A percentile compares a stretch with the other conserved stretches of the same genome.
phyloP scores from a whole-genome alignment of 2,888 invertebrate species.

The Kryphioiulus occultus region DNA sequence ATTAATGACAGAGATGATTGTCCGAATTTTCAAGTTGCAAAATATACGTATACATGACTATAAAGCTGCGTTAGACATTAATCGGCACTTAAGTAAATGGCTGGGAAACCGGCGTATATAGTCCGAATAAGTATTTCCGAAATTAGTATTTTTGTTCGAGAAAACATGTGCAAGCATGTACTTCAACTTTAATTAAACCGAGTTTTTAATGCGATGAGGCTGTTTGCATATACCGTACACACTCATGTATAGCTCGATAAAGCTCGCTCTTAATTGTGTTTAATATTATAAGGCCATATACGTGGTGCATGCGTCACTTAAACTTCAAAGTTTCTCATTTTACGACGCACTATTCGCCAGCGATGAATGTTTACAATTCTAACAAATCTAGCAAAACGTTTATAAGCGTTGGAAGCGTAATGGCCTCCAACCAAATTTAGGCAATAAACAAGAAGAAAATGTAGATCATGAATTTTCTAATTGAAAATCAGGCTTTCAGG shows the following conservation, averaged over 20 bases:
- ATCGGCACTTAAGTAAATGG: conserved; percentile 36
- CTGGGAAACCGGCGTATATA: background rate
- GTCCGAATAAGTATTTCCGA: background rate
- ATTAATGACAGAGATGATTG: conserved; percentile 28
- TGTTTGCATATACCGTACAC: background rate
- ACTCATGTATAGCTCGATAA: background rate
- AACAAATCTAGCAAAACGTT: conserved; percentile 12
- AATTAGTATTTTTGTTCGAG: conserved; percentile 2
- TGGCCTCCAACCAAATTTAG: background rate
- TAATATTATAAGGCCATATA: conserved; percentile 29
- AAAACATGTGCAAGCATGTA: background rate
- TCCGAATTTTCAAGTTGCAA: background rate
- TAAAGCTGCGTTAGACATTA: background rate
- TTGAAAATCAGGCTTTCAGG: background rate
- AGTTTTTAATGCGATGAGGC: conserved; percentile 10
- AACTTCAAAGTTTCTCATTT: background rate
- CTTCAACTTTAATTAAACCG: conserved; percentile 13
- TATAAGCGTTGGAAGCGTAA: background rate
- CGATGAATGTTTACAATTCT: conserved; percentile 24
- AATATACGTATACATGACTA: too few relatives aligned
- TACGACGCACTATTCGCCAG: background rate
- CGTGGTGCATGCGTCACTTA: background rate
- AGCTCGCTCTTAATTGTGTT: conserved; percentile 31
- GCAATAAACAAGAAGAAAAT: background rate
- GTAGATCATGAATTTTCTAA: background rate